Base-by-base conservation (phyloP, 2,888 invertebrate species). In the Psylliodes chrysocephalus region DNA sequence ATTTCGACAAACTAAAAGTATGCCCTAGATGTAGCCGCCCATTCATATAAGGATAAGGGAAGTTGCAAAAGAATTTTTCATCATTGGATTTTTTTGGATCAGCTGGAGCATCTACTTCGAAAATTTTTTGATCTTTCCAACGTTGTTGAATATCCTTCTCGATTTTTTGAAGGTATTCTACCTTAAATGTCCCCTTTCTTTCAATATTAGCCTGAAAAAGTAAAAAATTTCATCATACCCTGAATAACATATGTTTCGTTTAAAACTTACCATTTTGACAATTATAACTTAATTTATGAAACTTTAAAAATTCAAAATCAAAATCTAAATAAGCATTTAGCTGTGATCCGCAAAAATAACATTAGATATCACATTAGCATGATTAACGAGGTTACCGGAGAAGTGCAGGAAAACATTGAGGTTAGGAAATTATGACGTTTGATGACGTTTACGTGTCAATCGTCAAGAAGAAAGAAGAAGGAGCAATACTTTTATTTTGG, bases 31-130 rank as follows among this genome's bases (percentile, higher is more conserved):
- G 99, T 57, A 99, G 88, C 46, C 95, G 89, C 7, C 99, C 99
- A 86, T 99, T 99, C 98, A 99, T 99, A 79, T 99, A 99, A 0
- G 99, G 99, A 84, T 91, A 99, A 0, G 99, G 99, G 84, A 99
- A 99, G 1, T 96, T 96, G 30, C 92, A 93, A 72, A 97, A 85
- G 80, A 92, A 98, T 79, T 98, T 99, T 68, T 94, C 93, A 75
- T 89, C 84, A 5, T 80, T 78, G 12, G 84, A 81, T 74, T 86
- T 86, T 64, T 84, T 88, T 64, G 85, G 82, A 4, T 85, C 82
- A 12, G 80, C 77, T 0, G 92, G 92, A 1, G 95, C 95, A 85
- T 98, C 91, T 54, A 87, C 84, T 84, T 98, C 95, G 81, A 92
- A 93, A 1, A 86, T 86, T 77, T 91, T 93, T 60, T 90, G 89